Percentiles rank a stretch among this genome's conserved stretches.
These are phyloP conservation scores for Oophaga sylvatica DNA, from an alignment of 2,797 vertebrate species.

Conservation along the genomic window DNA sequence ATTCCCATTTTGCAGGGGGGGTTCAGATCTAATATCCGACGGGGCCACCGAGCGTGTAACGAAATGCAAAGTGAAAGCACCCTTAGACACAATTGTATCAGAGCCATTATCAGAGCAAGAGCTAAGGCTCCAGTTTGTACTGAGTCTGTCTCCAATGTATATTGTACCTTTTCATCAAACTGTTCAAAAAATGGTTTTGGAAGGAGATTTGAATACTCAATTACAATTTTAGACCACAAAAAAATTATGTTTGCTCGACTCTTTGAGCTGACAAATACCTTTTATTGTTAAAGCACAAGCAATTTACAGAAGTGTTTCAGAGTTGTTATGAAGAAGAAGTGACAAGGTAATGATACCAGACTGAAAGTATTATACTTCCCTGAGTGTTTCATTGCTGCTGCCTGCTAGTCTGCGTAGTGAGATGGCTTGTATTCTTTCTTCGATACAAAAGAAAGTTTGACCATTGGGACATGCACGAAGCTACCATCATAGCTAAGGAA, in stretches of 20 bases:
- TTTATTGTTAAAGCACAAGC: neutral
- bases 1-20: too few species aligned
- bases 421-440: slow-evolving; percentile 24
- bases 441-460: slow-evolving; percentile 1
- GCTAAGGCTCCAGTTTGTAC: neutral
- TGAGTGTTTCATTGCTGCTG: neutral
- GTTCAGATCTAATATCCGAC: too few species aligned
- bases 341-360: slow-evolving; percentile 22
- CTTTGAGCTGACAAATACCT: slow-evolving; percentile 13
- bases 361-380: slow-evolving; percentile 30
- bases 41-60: too few species aligned
- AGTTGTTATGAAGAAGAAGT: slow-evolving; percentile 47
- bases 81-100: neutral
- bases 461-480: neutral
- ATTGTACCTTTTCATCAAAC: neutral
- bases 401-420: neutral
- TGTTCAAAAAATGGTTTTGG: neutral
- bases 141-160: neutral
- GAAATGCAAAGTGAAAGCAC: too few species aligned
- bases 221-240: slow-evolving; percentile 28
- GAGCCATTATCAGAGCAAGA: neutral
- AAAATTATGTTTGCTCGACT: neutral
- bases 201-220: slow-evolving; percentile 9
- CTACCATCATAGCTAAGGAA: neutral
- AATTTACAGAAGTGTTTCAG: neutral